Conservation (phyloP, 1,140 invertebrate genomes). For the Brachionus calyciflorus region DNA sequence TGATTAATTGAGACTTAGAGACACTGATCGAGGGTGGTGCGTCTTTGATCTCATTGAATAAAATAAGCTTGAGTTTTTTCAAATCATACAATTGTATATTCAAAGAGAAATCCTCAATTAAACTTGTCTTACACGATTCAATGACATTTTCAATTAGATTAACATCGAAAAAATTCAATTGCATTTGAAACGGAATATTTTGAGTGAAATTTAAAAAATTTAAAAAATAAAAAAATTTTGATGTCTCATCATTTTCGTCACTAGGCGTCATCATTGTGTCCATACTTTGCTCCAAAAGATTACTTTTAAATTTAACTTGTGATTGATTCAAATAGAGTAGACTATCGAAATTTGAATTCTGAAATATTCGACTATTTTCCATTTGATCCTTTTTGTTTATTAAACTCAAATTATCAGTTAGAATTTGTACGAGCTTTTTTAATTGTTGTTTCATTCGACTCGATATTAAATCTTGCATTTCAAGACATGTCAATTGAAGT, state of each 20-base stretch:
- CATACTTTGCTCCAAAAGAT: neutral
- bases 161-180: constrained; percentile 29
- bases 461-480: constrained; percentile 20
- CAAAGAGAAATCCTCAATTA: neutral
- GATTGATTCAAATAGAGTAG: neutral
- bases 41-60: constrained; percentile 15
- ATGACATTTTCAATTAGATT: constrained; percentile 38
- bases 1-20: neutral
- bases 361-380: neutral
- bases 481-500: constrained; percentile 11
- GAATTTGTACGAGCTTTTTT: neutral
- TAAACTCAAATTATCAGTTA: neutral
- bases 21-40: neutral
- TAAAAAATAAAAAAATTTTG: neutral
- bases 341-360: neutral
- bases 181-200: neutral
- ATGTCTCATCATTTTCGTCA: neutral
- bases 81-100: constrained; percentile 27
- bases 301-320: constrained; percentile 5
- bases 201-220: neutral
- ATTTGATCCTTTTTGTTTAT: neutral
- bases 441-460: constrained; percentile 12
- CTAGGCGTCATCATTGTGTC: no score
- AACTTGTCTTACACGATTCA: neutral
- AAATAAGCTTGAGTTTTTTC: constrained; percentile 10